These are phyloP conservation scores for Sardinella longiceps DNA, from an alignment of 2,797 vertebrate species.

Conservation along the genomic window DNA sequence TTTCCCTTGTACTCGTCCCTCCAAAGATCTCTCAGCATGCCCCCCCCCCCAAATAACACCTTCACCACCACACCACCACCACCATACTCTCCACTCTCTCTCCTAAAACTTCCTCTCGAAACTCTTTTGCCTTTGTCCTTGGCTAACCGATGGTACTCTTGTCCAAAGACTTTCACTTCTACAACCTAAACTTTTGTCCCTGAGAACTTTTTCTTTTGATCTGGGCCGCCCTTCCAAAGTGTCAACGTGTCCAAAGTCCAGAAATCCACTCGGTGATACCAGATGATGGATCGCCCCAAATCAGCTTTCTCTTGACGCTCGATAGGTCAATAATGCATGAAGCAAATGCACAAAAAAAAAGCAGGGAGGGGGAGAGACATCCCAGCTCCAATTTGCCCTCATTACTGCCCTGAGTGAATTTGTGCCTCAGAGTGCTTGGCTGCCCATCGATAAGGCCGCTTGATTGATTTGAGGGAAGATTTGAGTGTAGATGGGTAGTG, in stretches of 20 bases:
- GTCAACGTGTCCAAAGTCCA: background rate
- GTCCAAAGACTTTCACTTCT: background rate
- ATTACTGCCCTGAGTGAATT: constrained; percentile 16
- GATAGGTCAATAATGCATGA: background rate
- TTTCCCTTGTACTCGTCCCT: background rate
- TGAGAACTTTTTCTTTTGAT: background rate
- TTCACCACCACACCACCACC: too few relatives aligned
- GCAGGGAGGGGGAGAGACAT: background rate
- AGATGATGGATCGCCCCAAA: background rate
- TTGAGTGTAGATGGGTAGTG: constrained; percentile 27
- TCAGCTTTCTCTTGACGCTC: background rate
- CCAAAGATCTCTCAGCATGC: background rate
- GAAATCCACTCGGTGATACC: background rate
- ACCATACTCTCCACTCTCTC: background rate
- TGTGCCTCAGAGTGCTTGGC: background rate
- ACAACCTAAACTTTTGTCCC: background rate
- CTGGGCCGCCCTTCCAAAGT: background rate
- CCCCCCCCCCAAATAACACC: background rate
- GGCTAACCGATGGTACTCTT: background rate
- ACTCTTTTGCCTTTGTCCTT: background rate
- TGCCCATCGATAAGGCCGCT: constrained; percentile 21
- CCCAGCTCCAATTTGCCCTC: background rate
- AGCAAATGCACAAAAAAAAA: background rate
- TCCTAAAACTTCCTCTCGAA: background rate
- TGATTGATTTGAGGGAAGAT: constrained; percentile 27